Base-by-base conservation (phyloP, 2,113 vertebrate genomes). In the Drymodes brunneopygia region DNA sequence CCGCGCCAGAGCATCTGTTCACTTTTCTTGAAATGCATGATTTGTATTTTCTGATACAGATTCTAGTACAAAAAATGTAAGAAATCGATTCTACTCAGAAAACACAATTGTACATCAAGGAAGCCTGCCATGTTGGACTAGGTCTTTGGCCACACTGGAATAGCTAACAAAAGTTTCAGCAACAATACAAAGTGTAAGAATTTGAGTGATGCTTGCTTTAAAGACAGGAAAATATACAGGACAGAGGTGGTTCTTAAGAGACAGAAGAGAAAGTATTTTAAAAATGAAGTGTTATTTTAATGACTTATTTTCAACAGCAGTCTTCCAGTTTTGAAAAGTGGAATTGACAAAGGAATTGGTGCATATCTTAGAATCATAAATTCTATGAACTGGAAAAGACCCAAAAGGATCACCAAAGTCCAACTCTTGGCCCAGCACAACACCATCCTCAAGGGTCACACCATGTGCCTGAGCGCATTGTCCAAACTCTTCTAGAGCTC, bases 1-100 rank as follows among this genome's bases (percentile, higher is more conserved):
- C 45, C 50, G 19, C 79, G 70, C 93, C 84, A 94, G 35, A 84
- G 24, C 91, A 96, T 79, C 91, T 95, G 87, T 72, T 91, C 81
- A 35, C 27, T 91, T 86, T 58, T 58, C 33, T 88, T 88, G 47
- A 91, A 94, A 89, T 58, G 8, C 35, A 35, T 56, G 3, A 42
- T 75, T 90, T 69, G 7, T 94, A 54, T 79, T 79, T 91, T 80
- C 29, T 69, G 73, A 56, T 73, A 75, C 31, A 53, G 35, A 75
- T 42, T 90, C 29, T 56, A 33, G 71, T 48, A 87, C 11, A 82
- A 88, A 38, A 38, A 87, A 82, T 53, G 5, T 65, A 42, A 73
- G 38, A 85, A 92, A 85, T 51, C 64, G 42, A 64, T 88, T 74
- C 29, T 57, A 77, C 17, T 70, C 45, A 47, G 45, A 89, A 85